phyloP scores from a whole-genome alignment of 37 sponge, comb jelly and placozoan species.

The Cliona cf. orientalis region DNA sequence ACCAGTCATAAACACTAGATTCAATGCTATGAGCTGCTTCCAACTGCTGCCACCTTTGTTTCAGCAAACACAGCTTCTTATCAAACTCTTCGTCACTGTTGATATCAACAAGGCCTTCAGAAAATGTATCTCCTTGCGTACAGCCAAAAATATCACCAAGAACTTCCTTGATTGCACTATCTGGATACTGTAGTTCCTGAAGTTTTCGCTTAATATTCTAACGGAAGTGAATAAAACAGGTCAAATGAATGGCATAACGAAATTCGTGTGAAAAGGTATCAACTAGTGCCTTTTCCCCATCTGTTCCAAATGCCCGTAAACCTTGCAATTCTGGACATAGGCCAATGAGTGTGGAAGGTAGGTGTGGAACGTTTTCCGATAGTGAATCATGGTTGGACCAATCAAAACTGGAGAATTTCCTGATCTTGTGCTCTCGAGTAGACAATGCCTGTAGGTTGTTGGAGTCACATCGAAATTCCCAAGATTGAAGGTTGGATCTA shows the following conservation, averaged over 20 bases:
- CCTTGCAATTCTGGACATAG: neutral
- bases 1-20: slow-evolving; percentile 22
- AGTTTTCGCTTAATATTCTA: slow-evolving; percentile 34
- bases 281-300: slow-evolving; percentile 31
- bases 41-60: neutral
- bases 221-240: slow-evolving; percentile 41
- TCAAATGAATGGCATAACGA: slow-evolving; percentile 29
- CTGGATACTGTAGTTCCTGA: neutral
- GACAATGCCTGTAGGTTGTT: slow-evolving; percentile 21
- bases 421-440: neutral
- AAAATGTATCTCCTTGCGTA: slow-evolving; percentile 20
- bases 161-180: neutral
- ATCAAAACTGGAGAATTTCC: slow-evolving; percentile 24
- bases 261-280: slow-evolving; percentile 55
- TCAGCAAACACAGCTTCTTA: neutral
- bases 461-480: slow-evolving; percentile 48
- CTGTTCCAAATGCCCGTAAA: slow-evolving; percentile 37
- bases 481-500: slow-evolving; percentile 31
- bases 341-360: slow-evolving; percentile 31
- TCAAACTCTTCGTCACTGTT: slow-evolving; percentile 13
- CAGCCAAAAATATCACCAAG: slow-evolving; percentile 43
- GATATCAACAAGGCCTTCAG: slow-evolving; percentile 55
- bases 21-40: neutral
- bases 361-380: slow-evolving; percentile 7
- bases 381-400: slow-evolving; percentile 30